Conservation (phyloP, 1,140 invertebrate species). For the Cotesia vestalis region DNA sequence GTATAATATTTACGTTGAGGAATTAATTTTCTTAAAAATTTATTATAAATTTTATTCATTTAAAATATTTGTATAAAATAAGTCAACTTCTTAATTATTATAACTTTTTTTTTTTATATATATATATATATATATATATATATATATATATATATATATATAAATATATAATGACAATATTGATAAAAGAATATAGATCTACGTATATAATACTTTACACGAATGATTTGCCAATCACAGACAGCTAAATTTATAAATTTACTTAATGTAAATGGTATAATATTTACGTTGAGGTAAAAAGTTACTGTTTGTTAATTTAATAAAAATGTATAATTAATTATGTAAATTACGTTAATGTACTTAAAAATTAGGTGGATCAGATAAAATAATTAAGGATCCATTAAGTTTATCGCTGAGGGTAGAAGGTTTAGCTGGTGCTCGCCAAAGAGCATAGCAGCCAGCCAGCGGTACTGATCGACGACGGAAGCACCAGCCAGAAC, state of each 20-base stretch:
- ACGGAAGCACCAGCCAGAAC: slow-evolving; percentile 78
- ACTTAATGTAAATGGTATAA: not conserved
- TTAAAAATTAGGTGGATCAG: no score
- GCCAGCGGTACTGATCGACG: slow-evolving; percentile 78
- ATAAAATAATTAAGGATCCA: slow-evolving; percentile 49
- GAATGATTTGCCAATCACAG: slow-evolving; percentile 24
- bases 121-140: no score
- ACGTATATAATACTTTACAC: slow-evolving; percentile 22
- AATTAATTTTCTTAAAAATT: not conserved
- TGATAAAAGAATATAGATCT: no score
- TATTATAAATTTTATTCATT: slow-evolving; percentile 2
- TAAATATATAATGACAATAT: no score
- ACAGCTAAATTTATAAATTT: slow-evolving; percentile 8
- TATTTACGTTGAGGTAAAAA: no score
- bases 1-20: no score
- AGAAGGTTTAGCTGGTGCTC: slow-evolving; percentile 68
- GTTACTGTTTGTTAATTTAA: not conserved
- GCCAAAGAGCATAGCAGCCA: slow-evolving; percentile 76
- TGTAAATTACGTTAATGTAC: no score
- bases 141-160: no score
- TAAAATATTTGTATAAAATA: slow-evolving; percentile 8
- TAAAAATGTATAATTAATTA: slow-evolving; percentile 7
- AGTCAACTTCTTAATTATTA: no score
- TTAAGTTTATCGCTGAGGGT: slow-evolving; percentile 57
- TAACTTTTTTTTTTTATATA: no score